phyloP scores from a whole-genome alignment of 2,113 vertebrate species.

The Zingel zingel region DNA sequence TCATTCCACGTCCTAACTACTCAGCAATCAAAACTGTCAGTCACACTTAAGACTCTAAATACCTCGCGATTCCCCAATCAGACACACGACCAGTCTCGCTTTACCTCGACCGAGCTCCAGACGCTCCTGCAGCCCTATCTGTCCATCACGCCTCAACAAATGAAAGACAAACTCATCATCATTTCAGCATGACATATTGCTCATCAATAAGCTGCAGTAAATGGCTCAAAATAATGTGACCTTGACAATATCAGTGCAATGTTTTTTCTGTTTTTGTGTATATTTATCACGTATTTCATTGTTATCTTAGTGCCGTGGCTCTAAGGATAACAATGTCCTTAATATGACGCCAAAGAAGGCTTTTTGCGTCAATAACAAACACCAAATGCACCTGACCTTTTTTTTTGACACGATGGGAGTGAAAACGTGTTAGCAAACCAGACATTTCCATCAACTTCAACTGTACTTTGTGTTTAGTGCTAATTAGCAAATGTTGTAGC shows the following conservation, averaged over 20 bases:
- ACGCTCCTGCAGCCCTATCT: slow-evolving; percentile 37
- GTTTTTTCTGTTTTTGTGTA: neutral
- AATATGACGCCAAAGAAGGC: too few relatives aligned
- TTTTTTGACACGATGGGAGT: too few relatives aligned
- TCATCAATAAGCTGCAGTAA: slow-evolving; percentile 30
- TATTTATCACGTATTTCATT: neutral
- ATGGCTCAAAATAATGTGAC: slow-evolving; percentile 38
- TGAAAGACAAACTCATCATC: slow-evolving; percentile 46
- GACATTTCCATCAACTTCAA: too few relatives aligned
- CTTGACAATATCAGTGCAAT: slow-evolving; percentile 22
- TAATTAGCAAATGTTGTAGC: too few relatives aligned
- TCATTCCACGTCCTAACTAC: slow-evolving; percentile 61
- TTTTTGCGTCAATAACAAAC: too few relatives aligned
- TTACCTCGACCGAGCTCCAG: slow-evolving; percentile 39
- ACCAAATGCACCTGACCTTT: too few relatives aligned
- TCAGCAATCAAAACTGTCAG: slow-evolving; percentile 73
- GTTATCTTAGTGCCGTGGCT: neutral
- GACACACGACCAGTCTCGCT: slow-evolving; percentile 47
- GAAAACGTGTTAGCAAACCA: too few relatives aligned
- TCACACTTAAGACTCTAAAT: slow-evolving; percentile 75
- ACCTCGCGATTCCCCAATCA: slow-evolving; percentile 66
- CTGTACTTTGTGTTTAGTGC: too few relatives aligned
- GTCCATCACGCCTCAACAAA: slow-evolving; percentile 56
- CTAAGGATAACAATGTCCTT: neutral
- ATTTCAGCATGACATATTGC: slow-evolving; percentile 16